Evolutionary conservation across 2,888 invertebrate species (phyloP).

Genomic region (Candidula unifasciata): DNA sequence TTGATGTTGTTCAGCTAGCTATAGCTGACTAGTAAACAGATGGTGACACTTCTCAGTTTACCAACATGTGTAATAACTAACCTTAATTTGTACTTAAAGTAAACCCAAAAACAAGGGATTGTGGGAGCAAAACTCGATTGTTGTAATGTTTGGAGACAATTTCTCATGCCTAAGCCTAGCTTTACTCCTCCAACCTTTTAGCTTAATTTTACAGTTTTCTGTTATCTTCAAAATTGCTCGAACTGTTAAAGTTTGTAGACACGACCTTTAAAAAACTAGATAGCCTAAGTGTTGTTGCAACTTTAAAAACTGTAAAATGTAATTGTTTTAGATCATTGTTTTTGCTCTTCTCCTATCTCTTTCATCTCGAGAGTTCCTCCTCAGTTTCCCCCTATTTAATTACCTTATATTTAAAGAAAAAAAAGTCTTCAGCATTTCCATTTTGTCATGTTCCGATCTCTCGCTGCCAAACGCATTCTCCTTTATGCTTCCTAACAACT

Average conservation of each 20-base stretch:
- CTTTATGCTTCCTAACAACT: background rate
- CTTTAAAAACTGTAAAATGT: conserved; percentile 32
- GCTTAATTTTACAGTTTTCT: too few relatives aligned
- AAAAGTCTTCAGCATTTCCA: background rate
- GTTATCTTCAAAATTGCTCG: background rate
- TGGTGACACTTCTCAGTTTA: too few relatives aligned
- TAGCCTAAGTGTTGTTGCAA: conserved; percentile 22
- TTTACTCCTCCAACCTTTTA: too few relatives aligned
- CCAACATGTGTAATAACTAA: too few relatives aligned
- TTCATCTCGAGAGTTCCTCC: conserved; percentile 6
- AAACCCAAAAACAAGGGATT: too few relatives aligned
- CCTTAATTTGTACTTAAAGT: too few relatives aligned
- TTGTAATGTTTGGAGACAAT: too few relatives aligned
- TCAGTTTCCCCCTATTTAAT: too few relatives aligned
- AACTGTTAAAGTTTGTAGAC: background rate
- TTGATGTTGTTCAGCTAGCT: too few relatives aligned
- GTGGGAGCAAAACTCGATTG: too few relatives aligned
- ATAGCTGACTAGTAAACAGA: too few relatives aligned
- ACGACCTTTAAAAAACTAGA: conserved; percentile 24
- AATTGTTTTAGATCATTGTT: conserved; percentile 26
- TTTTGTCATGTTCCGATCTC: background rate
- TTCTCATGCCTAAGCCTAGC: too few relatives aligned
- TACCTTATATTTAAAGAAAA: background rate
- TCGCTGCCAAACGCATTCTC: background rate
- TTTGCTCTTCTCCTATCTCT: background rate